A percentile compares a stretch with the other conserved stretches of the same genome.
These are phyloP conservation scores for Adelosebastes latens DNA, from an alignment of 2,797 vertebrate species.

Conservation along the genomic window DNA sequence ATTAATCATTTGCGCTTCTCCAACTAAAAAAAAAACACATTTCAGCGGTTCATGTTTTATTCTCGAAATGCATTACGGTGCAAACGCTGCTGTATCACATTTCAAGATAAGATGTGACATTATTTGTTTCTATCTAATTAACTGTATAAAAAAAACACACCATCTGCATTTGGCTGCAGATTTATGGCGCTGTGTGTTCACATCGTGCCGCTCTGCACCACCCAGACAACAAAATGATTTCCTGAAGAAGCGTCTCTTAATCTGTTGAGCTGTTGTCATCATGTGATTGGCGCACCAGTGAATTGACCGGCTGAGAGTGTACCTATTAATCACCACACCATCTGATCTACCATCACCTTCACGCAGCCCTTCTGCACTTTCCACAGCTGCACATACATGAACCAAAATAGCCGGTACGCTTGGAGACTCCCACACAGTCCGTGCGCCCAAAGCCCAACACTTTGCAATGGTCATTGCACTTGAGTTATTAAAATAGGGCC, in stretches of 20 bases:
- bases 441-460: rapidly evolving
- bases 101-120: not conserved
- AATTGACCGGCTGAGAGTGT: not conserved
- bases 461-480: not conserved
- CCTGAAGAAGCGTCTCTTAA: not conserved
- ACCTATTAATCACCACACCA: not conserved
- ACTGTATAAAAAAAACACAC: not conserved
- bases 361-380: not conserved
- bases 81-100: not conserved
- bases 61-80: not conserved
- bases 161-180: not conserved
- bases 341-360: not conserved
- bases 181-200: not conserved
- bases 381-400: not conserved
- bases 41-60: not conserved
- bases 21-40: not conserved
- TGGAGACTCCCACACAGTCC: not conserved
- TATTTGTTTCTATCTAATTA: constrained; percentile 3
- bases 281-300: not conserved
- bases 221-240: not conserved
- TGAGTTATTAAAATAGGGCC: not conserved
- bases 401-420: not conserved
- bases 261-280: not conserved
- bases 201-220: not conserved
- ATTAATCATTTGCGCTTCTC: not conserved